These are phyloP conservation scores for Lysandra coridon DNA, from an alignment of 2,888 invertebrate genomes.

Conservation along the genomic window DNA sequence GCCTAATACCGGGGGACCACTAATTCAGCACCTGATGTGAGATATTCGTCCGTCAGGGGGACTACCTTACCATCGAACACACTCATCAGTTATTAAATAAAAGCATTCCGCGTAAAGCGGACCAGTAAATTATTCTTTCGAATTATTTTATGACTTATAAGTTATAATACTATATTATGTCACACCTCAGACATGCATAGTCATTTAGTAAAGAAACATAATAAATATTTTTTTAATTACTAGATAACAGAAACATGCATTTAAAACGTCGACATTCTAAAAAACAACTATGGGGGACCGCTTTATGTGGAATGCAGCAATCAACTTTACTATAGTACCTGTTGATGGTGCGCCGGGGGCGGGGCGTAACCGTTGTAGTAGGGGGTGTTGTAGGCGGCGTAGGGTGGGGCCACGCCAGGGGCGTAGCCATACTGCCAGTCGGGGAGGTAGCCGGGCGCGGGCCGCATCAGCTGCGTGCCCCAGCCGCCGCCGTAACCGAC, in stretches of 20 bases:
- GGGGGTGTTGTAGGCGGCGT: conserved; percentile 70
- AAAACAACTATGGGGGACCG: no score
- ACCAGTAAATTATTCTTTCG: not conserved
- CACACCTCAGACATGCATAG: no score
- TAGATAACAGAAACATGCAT: no score
- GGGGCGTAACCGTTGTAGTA: conserved; percentile 76
- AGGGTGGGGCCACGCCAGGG: conserved; percentile 56
- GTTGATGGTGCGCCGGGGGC: conserved; percentile 73
- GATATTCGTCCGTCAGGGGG: conserved; percentile 14
- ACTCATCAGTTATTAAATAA: not conserved
- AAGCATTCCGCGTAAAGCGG: not conserved
- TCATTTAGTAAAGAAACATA: no score
- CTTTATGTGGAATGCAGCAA: not conserved
- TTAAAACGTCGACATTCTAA: no score
- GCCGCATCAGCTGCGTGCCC: conserved; percentile 73
- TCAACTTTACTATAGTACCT: conserved; percentile 48
- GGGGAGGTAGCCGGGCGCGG: conserved; percentile 74
- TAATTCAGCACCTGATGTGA: conserved; percentile 25
- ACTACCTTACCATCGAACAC: not conserved
- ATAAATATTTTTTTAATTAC: no score
- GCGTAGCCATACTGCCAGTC: conserved; percentile 76
- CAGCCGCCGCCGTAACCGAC: conserved; percentile 75
- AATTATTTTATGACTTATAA: not conserved
- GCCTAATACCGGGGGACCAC: not conserved
- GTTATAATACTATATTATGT: no score